phyloP scores from a whole-genome alignment of 2,797 vertebrate species.

The Chanos chanos region DNA sequence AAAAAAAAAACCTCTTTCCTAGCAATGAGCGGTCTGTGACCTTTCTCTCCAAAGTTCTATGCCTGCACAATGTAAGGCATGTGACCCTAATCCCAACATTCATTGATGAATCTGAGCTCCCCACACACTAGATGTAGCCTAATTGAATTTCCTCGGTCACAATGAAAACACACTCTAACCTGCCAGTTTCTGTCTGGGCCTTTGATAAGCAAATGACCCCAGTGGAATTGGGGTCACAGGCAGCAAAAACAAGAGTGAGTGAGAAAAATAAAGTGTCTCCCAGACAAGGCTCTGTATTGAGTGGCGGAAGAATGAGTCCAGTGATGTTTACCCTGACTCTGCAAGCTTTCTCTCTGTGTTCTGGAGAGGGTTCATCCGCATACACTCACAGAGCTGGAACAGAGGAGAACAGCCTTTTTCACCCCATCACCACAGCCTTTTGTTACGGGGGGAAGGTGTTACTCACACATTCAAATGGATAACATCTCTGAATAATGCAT shows the following conservation, averaged over 20 bases:
- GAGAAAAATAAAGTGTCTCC: conserved; percentile 73
- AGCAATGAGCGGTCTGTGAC: conserved; percentile 23
- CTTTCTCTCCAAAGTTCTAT: conserved; percentile 54
- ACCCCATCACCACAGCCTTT: conserved; percentile 36
- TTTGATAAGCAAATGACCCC: conserved; percentile 89
- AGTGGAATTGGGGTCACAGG: conserved; percentile 85
- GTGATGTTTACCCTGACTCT: conserved; percentile 63
- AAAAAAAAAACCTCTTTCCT: background rate
- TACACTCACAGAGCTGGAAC: conserved; percentile 3
- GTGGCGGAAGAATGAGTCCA: conserved; percentile 65
- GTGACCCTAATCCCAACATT: conserved; percentile 68
- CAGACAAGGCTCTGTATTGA: conserved; percentile 64
- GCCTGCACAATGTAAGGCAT: conserved; percentile 58
- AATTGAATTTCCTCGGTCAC: conserved; percentile 87
- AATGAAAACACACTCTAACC: conserved; percentile 76
- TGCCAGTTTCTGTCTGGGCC: conserved; percentile 72
- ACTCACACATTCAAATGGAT: conserved; percentile 43
- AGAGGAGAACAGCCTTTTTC: conserved; percentile 1
- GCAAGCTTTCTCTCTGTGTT: conserved; percentile 46
- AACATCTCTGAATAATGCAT: conserved; percentile 55
- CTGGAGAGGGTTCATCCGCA: conserved; percentile 45
- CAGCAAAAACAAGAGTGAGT: conserved; percentile 78
- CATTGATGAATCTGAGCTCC: conserved; percentile 64
- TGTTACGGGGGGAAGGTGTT: conserved; percentile 29
- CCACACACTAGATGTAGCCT: conserved; percentile 61